These are phyloP conservation scores for Chelon auratus DNA, from an alignment of 2,797 vertebrate species.

Conservation along the genomic window DNA sequence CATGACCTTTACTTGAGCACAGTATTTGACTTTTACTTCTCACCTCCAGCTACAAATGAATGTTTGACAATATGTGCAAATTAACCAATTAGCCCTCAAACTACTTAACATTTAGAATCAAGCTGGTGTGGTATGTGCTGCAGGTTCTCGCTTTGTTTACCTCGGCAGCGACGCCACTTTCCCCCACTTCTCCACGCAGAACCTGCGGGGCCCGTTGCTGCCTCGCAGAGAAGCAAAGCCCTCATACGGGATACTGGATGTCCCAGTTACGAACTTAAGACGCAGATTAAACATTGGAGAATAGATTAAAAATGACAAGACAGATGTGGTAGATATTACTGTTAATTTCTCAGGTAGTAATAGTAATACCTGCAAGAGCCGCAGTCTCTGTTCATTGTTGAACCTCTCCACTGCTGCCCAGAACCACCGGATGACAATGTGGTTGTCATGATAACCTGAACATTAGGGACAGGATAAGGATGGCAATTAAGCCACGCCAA, in stretches of 20 bases:
- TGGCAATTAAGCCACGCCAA: too few species aligned
- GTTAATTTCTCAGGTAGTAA: background rate
- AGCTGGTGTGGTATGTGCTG: background rate
- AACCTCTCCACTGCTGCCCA: conserved; percentile 98
- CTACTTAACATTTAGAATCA: background rate
- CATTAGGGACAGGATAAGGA: background rate
- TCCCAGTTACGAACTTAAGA: conserved; percentile 95
- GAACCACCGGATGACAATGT: conserved; percentile 98
- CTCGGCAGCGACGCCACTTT: conserved; percentile 96
- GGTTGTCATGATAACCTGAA: conserved; percentile 96
- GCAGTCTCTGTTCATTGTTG: conserved; percentile 95
- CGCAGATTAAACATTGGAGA: background rate
- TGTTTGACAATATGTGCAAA: too few species aligned
- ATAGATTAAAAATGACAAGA: background rate
- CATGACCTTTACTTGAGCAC: background rate
- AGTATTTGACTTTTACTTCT: too few species aligned
- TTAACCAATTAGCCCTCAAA: background rate
- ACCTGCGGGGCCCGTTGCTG: conserved; percentile 95
- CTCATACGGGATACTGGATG: conserved; percentile 97
- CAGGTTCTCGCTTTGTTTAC: conserved; percentile 67
- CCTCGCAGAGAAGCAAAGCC: conserved; percentile 95
- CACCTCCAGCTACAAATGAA: background rate
- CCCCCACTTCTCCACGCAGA: conserved; percentile 99
- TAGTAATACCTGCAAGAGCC: conserved; percentile 90
- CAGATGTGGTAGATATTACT: background rate